Percentiles rank a stretch among this genome's conserved stretches.
Conservation (phyloP, 2,797 vertebrate genomes). For the Caiman crocodilus region DNA sequence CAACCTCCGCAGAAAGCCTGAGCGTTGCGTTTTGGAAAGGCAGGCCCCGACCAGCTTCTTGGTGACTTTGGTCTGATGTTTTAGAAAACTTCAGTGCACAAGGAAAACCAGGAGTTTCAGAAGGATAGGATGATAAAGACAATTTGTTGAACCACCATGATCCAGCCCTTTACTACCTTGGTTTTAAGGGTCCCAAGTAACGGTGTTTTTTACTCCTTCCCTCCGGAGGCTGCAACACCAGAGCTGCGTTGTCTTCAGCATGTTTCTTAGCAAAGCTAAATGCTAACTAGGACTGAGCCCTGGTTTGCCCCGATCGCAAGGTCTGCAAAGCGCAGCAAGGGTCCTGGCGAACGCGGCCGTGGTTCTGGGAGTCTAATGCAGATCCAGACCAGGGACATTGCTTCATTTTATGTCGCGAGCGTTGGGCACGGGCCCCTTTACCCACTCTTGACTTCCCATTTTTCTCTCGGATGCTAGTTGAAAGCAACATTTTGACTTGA, state of each 20-base stretch:
- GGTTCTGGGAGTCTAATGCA: not conserved
- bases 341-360: not conserved
- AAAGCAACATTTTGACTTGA: not conserved
- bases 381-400: not conserved
- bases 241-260: not conserved
- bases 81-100: not conserved
- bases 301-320: not conserved
- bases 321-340: not conserved
- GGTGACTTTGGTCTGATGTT: not conserved
- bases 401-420: not conserved
- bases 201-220: not conserved
- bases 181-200: not conserved
- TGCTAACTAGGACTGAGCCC: not conserved
- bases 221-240: not conserved
- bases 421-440: not conserved
- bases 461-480: not conserved
- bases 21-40: not conserved
- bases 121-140: not conserved
- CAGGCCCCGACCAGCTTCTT: not conserved
- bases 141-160: not conserved
- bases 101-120: not conserved
- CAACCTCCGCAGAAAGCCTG: not conserved
- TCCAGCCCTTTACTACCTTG: not conserved
- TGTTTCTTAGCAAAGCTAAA: not conserved
- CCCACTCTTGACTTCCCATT: not conserved